These are phyloP conservation scores for Boloria selene DNA, from an alignment of 2,888 invertebrate genomes.

Conservation along the genomic window DNA sequence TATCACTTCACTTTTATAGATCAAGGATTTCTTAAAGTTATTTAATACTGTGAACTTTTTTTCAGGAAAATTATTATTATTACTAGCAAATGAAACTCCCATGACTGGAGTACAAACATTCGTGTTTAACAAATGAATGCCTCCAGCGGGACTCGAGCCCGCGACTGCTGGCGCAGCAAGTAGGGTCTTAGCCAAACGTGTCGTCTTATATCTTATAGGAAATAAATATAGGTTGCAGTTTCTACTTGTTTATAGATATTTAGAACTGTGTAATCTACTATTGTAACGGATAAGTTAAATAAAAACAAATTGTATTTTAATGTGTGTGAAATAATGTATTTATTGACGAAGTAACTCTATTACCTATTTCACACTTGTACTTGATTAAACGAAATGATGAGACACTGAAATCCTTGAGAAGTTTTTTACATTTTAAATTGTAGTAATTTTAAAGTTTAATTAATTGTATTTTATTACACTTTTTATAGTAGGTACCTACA, in stretches of 20 bases:
- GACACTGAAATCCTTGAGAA: conserved; percentile 17
- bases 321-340: conserved; percentile 29
- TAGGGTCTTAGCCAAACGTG: too few relatives aligned
- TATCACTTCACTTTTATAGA: conserved; percentile 4
- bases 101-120: too few relatives aligned
- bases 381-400: conserved; percentile 32
- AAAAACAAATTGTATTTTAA: conserved; percentile 34
- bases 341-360: conserved; percentile 17
- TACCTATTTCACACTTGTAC: conserved; percentile 24
- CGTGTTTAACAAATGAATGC: too few relatives aligned
- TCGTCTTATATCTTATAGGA: too few relatives aligned
- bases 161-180: too few relatives aligned
- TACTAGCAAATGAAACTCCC: too few relatives aligned
- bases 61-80: too few relatives aligned
- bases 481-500: not conserved
- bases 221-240: too few relatives aligned
- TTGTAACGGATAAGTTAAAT: not conserved
- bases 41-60: not conserved
- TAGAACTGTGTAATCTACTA: not conserved
- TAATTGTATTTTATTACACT: not conserved
- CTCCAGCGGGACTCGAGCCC: too few relatives aligned
- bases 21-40: not conserved
- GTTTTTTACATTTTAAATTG: not conserved
- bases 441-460: not conserved
- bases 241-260: too few relatives aligned